Evolutionary conservation across 1,140 invertebrate species (phyloP).

Genomic region (Oreohelix idahoensis): DNA sequence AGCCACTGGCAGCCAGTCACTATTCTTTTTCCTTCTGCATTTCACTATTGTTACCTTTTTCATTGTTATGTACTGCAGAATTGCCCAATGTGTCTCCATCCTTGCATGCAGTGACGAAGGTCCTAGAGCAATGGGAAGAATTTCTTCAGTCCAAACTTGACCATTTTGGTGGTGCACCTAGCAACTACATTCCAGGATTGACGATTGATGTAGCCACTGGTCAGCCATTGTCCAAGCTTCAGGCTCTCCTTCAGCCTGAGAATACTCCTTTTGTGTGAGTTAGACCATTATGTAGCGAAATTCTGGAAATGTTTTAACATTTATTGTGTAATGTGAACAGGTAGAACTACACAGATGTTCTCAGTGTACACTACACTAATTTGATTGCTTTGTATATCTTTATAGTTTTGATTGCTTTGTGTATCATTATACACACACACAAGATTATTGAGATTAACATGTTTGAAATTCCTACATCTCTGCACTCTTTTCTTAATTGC

Average conservation of each 20-base stretch:
- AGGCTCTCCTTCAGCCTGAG: slow-evolving; percentile 89
- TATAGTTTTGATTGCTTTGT: too few relatives aligned
- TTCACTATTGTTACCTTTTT: not conserved
- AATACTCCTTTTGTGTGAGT: slow-evolving; percentile 94
- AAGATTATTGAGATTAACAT: too few relatives aligned
- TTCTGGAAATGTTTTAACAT: too few relatives aligned
- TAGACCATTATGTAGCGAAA: not conserved
- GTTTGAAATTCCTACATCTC: too few relatives aligned
- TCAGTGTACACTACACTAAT: too few relatives aligned
- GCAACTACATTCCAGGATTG: slow-evolving; percentile 68
- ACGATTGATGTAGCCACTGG: slow-evolving; percentile 77
- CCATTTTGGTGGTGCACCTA: slow-evolving; percentile 80
- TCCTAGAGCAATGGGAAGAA: slow-evolving; percentile 90
- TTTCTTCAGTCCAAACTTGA: slow-evolving; percentile 85
- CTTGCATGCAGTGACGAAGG: slow-evolving; percentile 89
- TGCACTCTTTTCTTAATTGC: too few relatives aligned
- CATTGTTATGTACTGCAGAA: slow-evolving; percentile 76
- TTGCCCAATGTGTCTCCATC: slow-evolving; percentile 94
- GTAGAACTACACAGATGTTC: too few relatives aligned
- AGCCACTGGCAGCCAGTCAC: too few relatives aligned
- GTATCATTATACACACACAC: too few relatives aligned
- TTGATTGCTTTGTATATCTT: too few relatives aligned
- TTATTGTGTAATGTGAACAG: too few relatives aligned
- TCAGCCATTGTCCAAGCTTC: slow-evolving; percentile 93
- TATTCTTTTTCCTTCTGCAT: too few relatives aligned